phyloP scores from a whole-genome alignment of 2,797 vertebrate species.

The Lacerta agilis region DNA sequence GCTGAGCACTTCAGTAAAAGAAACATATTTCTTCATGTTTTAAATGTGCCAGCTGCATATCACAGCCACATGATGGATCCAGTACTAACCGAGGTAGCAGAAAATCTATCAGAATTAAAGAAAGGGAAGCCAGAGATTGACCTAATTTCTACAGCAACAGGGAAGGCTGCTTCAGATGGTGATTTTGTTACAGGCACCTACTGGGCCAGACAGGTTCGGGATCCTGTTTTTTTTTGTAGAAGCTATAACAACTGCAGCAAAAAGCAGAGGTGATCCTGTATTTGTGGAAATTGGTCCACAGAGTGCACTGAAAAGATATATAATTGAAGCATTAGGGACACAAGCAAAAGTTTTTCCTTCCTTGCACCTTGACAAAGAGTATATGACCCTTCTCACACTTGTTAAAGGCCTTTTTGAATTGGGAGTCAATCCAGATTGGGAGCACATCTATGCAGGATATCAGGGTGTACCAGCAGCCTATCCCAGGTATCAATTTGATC shows the following conservation, averaged over 20 bases:
- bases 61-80: constrained; percentile 89
- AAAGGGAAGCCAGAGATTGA: constrained; percentile 75
- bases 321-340: constrained; percentile 83
- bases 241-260: constrained; percentile 74
- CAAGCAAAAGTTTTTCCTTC: constrained; percentile 77
- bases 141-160: constrained; percentile 88
- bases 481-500: constrained; percentile 87
- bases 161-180: constrained; percentile 64
- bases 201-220: constrained; percentile 84
- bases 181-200: constrained; percentile 85
- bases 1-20: constrained; percentile 69
- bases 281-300: constrained; percentile 90
- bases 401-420: constrained; percentile 83
- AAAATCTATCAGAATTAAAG: constrained; percentile 74
- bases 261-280: constrained; percentile 73
- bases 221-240: constrained; percentile 84
- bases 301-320: constrained; percentile 80
- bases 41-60: constrained; percentile 85
- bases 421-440: constrained; percentile 81
- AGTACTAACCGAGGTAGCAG: constrained; percentile 77
- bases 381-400: constrained; percentile 73
- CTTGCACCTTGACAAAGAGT: constrained; percentile 79
- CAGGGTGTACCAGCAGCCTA: constrained; percentile 77
- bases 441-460: constrained; percentile 78
- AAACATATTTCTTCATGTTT: constrained; percentile 82